Base-by-base conservation (phyloP, 2,113 vertebrate genomes). In the Rhegmatorhina hoffmannsi region DNA sequence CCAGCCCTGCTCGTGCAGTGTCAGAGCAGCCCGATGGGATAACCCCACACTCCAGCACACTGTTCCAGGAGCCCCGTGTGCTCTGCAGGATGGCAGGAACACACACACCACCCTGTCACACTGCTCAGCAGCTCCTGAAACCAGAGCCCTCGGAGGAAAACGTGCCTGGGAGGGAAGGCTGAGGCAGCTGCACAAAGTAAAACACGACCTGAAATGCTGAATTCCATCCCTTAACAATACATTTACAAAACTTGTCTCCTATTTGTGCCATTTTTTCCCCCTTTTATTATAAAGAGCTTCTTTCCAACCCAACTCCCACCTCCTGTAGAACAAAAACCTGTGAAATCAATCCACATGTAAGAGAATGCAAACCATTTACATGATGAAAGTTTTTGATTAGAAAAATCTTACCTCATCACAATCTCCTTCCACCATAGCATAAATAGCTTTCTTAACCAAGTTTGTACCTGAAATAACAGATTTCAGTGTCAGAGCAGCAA, bases 391-490 rank as follows among this genome's bases (percentile, higher is more conserved):
- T 75, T 76, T 92, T 90, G 70, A 95, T 90, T 83, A 87, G 73
- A 92, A 94, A 56, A 56, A 96, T 94, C 98, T 98, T 98, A 99
- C 99, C 99, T 99, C 99, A 92, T 99, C 99, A 98, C 99, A 99
- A 98, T 99, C 99, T 89, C 99, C 99, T 97, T 99, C 99, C 97
- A 99, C 99, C 99, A 99, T 99, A 97, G 99, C 99, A 98, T 99
- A 99, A 98, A 99, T 99, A 98, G 99, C 99, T 99, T 99, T 99
- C 98, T 99, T 99, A 98, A 99, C 99, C 98, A 99, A 98, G 98
- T 99, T 99, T 98, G 99, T 99, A 98, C 99, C 99, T 99, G 98
- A 94, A 98, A 98, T 59, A 98, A 98, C 3, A 98, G 94, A 90
- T 92, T 95, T 88, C 81, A 81, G 97, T 69, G 84, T 98, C 85